Evolutionary conservation across 2,888 invertebrate genomes (phyloP).

Genomic region (Drosophila seclusa): DNA sequence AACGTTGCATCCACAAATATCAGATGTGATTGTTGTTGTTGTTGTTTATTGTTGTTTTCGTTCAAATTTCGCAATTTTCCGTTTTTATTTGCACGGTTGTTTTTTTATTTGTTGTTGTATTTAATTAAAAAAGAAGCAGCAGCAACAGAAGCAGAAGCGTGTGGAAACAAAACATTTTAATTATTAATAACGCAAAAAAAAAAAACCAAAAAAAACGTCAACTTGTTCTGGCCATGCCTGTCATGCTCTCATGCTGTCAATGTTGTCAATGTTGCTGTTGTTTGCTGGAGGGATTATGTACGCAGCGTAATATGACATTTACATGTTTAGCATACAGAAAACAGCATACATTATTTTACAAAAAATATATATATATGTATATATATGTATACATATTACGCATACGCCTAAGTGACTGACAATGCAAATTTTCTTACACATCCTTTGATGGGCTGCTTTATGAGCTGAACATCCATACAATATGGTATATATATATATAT

Average conservation of each 20-base stretch:
- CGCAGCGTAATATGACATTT: constrained; percentile 37
- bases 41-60: constrained; percentile 11
- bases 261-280: constrained; percentile 22
- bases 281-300: constrained; percentile 17
- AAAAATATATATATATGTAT: constrained; percentile 2
- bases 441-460: constrained; percentile 35
- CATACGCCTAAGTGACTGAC: constrained; percentile 57
- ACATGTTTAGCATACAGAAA: constrained; percentile 55
- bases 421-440: constrained; percentile 35
- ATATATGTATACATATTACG: constrained; percentile 45
- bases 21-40: constrained; percentile 18
- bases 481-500: background rate
- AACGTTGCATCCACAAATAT: background rate
- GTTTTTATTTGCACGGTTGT: constrained; percentile 31
- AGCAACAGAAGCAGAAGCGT: constrained; percentile 35
- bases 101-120: constrained; percentile 46
- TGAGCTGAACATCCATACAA: constrained; percentile 14
- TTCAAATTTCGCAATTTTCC: constrained; percentile 42
- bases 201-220: background rate
- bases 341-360: background rate
- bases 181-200: constrained; percentile 36
- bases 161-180: constrained; percentile 54
- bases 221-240: background rate
- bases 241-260: background rate
- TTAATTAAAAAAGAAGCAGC: constrained; percentile 54